Base-by-base conservation (phyloP, 2,797 vertebrate genomes). In the Tapirus indicus region DNA sequence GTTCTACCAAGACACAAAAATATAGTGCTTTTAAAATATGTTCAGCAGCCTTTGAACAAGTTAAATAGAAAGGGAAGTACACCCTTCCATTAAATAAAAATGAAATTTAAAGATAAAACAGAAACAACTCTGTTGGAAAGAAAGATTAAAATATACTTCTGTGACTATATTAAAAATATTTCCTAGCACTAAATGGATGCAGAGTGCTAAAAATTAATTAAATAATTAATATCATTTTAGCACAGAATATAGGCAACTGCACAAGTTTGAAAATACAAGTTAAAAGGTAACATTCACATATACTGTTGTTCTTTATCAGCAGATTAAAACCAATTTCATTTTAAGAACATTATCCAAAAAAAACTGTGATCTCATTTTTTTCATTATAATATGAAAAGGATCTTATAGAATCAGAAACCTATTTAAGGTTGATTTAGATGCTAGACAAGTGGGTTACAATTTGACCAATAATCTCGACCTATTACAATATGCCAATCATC, bases 361-460 rank as follows among this genome's bases (percentile, higher is more conserved):
- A 80, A 54, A 49, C 49, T 87, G 14, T 32, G 27, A 41, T 84
- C n/a, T 90, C 44, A 32, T 68, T 94, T 54, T 60, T 90, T 89
- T 69, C 13, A 58, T 62, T 89, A 54, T 60, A 58, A 44, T n/a
- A 60, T 72, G 6, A 47, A 88, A 94, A 88, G 18, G 49, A 47
- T 29, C 6, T 72, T 93, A 72, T 41, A 64, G n/a, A 87, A 11
- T 64, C 38, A 58, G 38, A 29, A 79, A 41, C 21, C 25, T 85
- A 64, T n/a, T 88, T 71, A 91, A 85, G 20, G 44, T 74, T 95
- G 7, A 78, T 83, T 93, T 83, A 94, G 93, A 79, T 93, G 68
- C 52, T 84, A 84, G 41, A 77, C 66, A 94, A 52, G 7, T 32
- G 29, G 38, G 62, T 58, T 87, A 90, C 25, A 56, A 69, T 58